Percentiles rank a stretch among this genome's conserved stretches.
Conservation (phyloP, 2,797 vertebrate genomes). For the Sebastes aleutianus region DNA sequence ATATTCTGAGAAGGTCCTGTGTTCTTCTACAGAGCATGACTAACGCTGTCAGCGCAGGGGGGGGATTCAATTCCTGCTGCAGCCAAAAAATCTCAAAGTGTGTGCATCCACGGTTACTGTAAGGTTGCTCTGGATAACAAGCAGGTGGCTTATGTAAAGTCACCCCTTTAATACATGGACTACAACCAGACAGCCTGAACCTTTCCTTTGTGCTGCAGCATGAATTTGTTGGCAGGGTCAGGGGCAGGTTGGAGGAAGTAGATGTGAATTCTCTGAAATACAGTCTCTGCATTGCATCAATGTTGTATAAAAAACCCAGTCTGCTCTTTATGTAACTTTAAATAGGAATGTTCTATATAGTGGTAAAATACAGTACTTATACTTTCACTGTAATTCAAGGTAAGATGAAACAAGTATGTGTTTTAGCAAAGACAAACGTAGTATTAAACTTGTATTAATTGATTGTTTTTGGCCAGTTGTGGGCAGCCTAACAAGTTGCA, state of each 20-base stretch:
- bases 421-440: not conserved
- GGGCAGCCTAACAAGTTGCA: not conserved
- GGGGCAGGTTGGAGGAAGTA: not conserved
- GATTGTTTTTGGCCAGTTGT: not conserved
- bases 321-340: not conserved
- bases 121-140: slow-evolving; percentile 36
- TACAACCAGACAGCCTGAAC: slow-evolving; percentile 1
- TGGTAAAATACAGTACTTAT: not conserved
- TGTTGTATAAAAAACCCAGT: not conserved
- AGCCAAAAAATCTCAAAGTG: slow-evolving; percentile 11
- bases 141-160: slow-evolving; percentile 24
- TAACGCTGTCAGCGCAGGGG: not conserved
- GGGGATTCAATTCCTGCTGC: slow-evolving; percentile 8
- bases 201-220: not conserved
- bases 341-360: not conserved
- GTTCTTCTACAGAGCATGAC: slow-evolving; percentile 24
- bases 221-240: not conserved
- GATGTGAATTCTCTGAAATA: not conserved
- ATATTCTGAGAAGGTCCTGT: slow-evolving; percentile 17
- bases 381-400: not conserved
- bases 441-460: not conserved
- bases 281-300: not conserved
- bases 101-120: not conserved
- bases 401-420: not conserved
- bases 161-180: slow-evolving; percentile 20